Evolutionary conservation across 2,888 invertebrate species (phyloP), one percentile per base, ranked within the genome.

Genomic region (Drosophila heteroneura): DNA sequence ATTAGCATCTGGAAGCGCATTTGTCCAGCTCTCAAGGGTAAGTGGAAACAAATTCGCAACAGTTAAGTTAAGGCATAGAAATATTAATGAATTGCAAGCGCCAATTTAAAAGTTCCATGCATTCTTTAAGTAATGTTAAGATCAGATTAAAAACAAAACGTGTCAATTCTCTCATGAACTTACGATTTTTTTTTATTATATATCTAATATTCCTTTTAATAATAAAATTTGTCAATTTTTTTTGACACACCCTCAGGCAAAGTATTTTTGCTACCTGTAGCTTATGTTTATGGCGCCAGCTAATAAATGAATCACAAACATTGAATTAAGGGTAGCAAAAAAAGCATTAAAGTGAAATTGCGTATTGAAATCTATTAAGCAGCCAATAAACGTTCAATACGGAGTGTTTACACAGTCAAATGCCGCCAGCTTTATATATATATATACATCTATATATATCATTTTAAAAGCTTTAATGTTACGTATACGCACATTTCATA

Each of bases 1-100:
- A 95, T 99, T 75, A 97, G 98, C 56, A 96, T 98, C 74, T 98
- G 98, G 98, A 97, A 97, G 91, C 95, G 97, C 83, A 97, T 98
- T 87, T 98, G 98, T 93, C 98, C 99, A 0, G 97, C 98, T 70
- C 95, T 98, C 72, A 98, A 97, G 96, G 98, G 98, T 97, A 93
- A 94, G 93, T 87, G 12, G 1, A 22, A 60, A 41, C 2, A 16
- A n/a, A 2, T 22, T 41, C n/a, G 2, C 2, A 2, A 2, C n/a
- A 14, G 4, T 47, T 22, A 7, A 47, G 2, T 16, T 16, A 16
- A 47, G 47, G 9, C 16, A 47, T 26, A 26, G 0, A 26, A 16
- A 47, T 7, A 22, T 47, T 47, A 14, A 14, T 26, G 7, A 7
- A 7, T 22, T 22, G 14, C 22, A 47, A 22, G 3, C 7, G 14